phyloP scores from a whole-genome alignment of 2,113 vertebrate species.

The Tamias sibiricus region DNA sequence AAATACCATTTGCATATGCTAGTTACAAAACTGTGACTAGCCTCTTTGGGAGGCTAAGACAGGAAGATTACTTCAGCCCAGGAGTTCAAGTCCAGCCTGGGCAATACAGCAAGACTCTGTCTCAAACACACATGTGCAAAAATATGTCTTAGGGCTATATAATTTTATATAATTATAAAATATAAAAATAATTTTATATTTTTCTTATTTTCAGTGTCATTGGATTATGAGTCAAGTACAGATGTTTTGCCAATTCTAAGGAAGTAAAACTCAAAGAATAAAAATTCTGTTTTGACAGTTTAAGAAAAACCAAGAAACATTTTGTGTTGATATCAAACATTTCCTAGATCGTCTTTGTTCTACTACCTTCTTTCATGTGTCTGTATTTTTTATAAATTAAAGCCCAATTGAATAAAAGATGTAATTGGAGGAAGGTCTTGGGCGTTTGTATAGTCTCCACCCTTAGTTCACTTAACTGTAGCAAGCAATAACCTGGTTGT shows the following conservation, averaged over 20 bases:
- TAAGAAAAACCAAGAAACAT: neutral
- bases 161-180: neutral
- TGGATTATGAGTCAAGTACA: constrained; percentile 40
- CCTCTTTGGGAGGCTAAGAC: neutral
- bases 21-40: constrained; percentile 23
- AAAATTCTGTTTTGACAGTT: constrained; percentile 6
- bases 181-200: neutral
- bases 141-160: neutral
- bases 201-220: neutral
- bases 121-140: neutral
- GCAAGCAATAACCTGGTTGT: constrained; percentile 21
- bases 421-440: neutral
- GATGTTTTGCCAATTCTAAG: neutral
- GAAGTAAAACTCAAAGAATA: constrained; percentile 22
- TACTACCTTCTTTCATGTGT: neutral
- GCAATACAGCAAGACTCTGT: no score
- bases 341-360: constrained; percentile 7
- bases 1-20: constrained; percentile 14
- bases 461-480: constrained; percentile 1
- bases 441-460: constrained; percentile 25
- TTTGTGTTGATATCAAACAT: constrained; percentile 13
- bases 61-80: neutral
- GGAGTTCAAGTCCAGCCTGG: neutral
- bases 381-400: constrained; percentile 1
- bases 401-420: constrained; percentile 34